phyloP scores from a whole-genome alignment of 2,113 vertebrate genomes.

The Trematomus loennbergii region DNA sequence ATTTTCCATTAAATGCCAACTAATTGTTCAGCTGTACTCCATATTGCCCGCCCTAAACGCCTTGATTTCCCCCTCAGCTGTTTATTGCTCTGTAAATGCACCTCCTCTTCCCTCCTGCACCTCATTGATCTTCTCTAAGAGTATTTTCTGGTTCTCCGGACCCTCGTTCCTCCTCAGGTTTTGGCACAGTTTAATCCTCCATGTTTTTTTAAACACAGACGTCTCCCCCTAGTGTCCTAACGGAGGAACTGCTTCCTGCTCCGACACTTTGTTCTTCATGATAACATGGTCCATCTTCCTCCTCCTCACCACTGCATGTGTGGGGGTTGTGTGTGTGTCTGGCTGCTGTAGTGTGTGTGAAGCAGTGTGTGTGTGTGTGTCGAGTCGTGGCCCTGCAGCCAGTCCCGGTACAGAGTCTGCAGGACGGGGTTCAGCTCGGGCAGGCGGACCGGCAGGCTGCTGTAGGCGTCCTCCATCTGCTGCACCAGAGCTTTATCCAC shows the following conservation, averaged over 20 bases:
- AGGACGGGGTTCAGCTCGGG: conserved; percentile 85
- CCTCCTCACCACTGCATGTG: conserved; percentile 87
- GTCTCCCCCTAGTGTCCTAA: conserved; percentile 43
- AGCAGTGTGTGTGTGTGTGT: conserved; percentile 81
- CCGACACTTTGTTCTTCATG: background rate
- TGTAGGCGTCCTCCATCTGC: conserved; percentile 92
- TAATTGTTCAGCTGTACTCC: too few relatives aligned
- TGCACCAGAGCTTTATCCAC: conserved; percentile 87
- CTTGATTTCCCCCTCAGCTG: too few relatives aligned
- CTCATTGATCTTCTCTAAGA: too few relatives aligned
- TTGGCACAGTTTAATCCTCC: background rate
- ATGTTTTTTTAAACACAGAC: conserved; percentile 1
- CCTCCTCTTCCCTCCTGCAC: too few relatives aligned
- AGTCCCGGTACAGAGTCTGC: conserved; percentile 90
- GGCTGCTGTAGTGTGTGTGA: conserved; percentile 85
- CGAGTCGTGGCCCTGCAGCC: conserved; percentile 91
- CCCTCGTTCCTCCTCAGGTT: background rate
- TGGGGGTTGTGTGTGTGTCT: conserved; percentile 68
- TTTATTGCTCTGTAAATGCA: too few relatives aligned
- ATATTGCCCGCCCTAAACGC: too few relatives aligned
- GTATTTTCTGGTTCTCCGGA: background rate
- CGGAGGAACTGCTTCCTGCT: conserved; percentile 14
- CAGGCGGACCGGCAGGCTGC: conserved; percentile 85
- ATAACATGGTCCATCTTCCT: background rate
- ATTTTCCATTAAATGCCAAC: too few relatives aligned